phyloP scores from a whole-genome alignment of 2,113 vertebrate genomes.

The Gymnarchus niloticus region DNA sequence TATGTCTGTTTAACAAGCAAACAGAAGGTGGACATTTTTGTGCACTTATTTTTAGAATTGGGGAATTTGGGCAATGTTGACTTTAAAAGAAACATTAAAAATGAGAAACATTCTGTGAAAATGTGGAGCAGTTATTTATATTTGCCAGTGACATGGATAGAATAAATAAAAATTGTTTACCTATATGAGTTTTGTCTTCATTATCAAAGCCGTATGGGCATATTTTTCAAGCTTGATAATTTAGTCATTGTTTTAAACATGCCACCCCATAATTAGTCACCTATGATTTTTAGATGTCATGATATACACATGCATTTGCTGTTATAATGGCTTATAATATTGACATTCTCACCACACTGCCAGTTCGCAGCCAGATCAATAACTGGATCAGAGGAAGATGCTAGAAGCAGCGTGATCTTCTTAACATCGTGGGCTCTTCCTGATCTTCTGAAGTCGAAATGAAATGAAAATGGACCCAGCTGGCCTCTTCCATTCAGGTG shows the following conservation, averaged over 20 bases:
- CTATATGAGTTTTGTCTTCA: conserved; percentile 38
- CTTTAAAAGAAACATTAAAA: conserved; percentile 47
- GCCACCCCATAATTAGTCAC: background rate
- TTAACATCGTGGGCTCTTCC: too few species aligned
- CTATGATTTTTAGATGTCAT: too few species aligned
- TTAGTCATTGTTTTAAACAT: background rate
- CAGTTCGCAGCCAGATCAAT: background rate
- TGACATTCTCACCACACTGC: background rate
- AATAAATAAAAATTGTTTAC: conserved; percentile 58
- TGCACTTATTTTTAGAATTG: conserved; percentile 58
- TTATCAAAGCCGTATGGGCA: conserved; percentile 24
- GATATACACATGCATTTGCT: too few species aligned
- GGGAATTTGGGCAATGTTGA: conserved; percentile 46
- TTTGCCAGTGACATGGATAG: conserved; percentile 56
- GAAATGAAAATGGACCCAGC: background rate
- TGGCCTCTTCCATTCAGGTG: background rate
- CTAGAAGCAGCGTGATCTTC: too few species aligned
- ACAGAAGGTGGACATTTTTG: conserved; percentile 50
- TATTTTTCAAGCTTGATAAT: background rate
- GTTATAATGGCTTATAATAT: too few species aligned
- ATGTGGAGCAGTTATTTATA: conserved; percentile 57
- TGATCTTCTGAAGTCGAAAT: background rate
- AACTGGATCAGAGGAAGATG: too few species aligned
- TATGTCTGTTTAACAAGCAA: conserved; percentile 45
- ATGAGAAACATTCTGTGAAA: conserved; percentile 44